Conservation (phyloP, 2,797 vertebrate genomes). For the Pseudocheirus occidentalis region DNA sequence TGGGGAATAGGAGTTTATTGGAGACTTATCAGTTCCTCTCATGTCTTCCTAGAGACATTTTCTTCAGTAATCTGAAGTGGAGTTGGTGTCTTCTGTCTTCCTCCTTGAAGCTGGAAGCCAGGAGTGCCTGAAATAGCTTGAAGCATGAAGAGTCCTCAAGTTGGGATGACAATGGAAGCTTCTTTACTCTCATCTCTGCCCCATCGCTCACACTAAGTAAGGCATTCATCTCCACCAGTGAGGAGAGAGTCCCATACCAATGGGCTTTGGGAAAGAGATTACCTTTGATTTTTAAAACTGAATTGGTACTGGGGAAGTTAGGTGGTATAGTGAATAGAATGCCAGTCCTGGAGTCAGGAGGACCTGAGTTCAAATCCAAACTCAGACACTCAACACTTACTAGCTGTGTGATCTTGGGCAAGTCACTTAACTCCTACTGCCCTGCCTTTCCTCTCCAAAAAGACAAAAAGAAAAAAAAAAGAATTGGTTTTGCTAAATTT, state of each 20-base stretch:
- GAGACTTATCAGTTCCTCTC: neutral
- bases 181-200: neutral
- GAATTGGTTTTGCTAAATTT: neutral
- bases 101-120: neutral
- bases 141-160: neutral
- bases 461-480: too few species aligned
- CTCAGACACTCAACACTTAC: too few species aligned
- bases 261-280: neutral
- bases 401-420: too few species aligned
- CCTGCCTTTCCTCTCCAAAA: too few species aligned
- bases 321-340: too few species aligned
- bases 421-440: too few species aligned
- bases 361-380: too few species aligned
- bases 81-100: neutral
- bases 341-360: too few species aligned
- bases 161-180: neutral
- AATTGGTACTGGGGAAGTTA: neutral
- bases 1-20: neutral
- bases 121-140: neutral
- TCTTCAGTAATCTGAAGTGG: neutral
- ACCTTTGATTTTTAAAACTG: neutral
- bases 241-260: neutral
- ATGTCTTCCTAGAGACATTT: neutral
- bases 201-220: neutral
- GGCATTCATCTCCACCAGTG: neutral